Evolutionary conservation across 2,888 invertebrate species (phyloP).

Genomic region (Rutpela maculata): DNA sequence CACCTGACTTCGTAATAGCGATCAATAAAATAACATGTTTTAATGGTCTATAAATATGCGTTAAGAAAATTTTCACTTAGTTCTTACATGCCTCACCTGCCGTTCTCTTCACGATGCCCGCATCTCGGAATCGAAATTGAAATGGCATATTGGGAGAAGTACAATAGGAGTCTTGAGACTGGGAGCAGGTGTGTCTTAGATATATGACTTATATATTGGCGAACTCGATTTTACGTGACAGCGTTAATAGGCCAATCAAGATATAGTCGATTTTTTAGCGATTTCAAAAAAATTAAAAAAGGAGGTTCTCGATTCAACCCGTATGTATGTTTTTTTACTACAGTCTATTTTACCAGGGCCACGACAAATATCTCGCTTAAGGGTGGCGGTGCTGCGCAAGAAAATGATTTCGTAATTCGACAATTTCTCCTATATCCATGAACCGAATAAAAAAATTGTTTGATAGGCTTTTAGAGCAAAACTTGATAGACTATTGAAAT

Average conservation of each 20-base stretch:
- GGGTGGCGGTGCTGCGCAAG: no score
- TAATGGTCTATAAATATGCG: slow-evolving; percentile 22
- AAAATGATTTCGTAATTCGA: no score
- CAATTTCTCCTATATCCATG: no score
- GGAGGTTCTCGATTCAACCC: no score
- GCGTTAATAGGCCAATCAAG: not conserved
- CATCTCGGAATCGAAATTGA: slow-evolving; percentile 29
- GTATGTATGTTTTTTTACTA: no score
- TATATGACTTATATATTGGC: slow-evolving; percentile 16
- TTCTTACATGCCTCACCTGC: slow-evolving; percentile 36
- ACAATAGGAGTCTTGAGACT: slow-evolving; percentile 22
- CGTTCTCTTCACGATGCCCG: slow-evolving; percentile 28
- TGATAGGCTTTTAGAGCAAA: no score
- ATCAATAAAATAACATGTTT: slow-evolving; percentile 34
- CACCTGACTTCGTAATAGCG: slow-evolving; percentile 28
- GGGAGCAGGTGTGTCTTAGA: slow-evolving; percentile 22
- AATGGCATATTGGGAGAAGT: slow-evolving; percentile 18
- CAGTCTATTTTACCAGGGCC: no score
- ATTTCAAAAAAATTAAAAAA: no score
- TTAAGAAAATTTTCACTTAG: slow-evolving; percentile 24
- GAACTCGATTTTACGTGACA: not conserved
- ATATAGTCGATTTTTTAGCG: no score
- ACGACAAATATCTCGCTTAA: no score
- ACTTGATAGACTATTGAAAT: no score
- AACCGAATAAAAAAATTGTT: no score